Conservation (phyloP, 2,113 vertebrate species). For the Junco hyemalis region DNA sequence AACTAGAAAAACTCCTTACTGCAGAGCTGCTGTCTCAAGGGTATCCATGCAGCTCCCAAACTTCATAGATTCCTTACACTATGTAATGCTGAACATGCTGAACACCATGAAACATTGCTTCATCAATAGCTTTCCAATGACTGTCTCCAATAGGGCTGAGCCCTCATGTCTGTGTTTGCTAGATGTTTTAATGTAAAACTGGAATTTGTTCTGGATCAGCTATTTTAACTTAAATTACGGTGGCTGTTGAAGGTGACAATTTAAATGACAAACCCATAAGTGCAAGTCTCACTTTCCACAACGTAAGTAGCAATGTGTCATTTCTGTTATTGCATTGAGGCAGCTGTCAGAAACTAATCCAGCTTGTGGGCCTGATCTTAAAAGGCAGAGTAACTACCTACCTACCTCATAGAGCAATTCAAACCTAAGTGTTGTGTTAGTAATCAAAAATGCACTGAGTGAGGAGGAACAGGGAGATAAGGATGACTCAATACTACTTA, state of each 20-base stretch:
- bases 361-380: not conserved
- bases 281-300: not conserved
- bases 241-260: not conserved
- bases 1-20: not conserved
- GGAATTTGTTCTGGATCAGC: not conserved
- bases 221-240: not conserved
- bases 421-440: not conserved
- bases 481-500: not conserved
- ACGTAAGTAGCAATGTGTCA: not conserved
- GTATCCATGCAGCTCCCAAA: not conserved
- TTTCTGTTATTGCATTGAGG: not conserved
- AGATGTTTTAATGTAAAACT: not conserved
- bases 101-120: not conserved
- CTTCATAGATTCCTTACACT: not conserved
- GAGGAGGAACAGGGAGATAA: not conserved
- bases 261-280: not conserved
- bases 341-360: not conserved
- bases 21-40: not conserved
- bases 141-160: not conserved
- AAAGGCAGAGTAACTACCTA: not conserved
- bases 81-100: fast-evolving
- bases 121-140: not conserved
- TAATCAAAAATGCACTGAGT: not conserved
- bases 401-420: not conserved
- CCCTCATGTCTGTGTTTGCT: not conserved